A percentile compares a stretch with the other conserved stretches of the same genome.
phyloP scores from a whole-genome alignment of 2,888 invertebrate species.

The Drosophila anomelani region DNA sequence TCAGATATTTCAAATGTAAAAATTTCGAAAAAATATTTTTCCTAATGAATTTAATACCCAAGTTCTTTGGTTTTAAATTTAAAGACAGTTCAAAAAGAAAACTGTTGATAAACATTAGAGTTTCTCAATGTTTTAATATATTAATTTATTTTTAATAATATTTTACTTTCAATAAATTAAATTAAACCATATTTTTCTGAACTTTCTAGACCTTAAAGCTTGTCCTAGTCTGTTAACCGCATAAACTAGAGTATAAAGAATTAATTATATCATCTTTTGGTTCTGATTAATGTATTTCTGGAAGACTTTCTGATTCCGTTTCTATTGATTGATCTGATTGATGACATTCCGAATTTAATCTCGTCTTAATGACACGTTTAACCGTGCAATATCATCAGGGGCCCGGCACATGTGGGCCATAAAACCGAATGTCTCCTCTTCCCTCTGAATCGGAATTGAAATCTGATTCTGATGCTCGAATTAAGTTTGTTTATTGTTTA shows the following conservation, averaged over 20 bases:
- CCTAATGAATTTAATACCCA: too few species aligned
- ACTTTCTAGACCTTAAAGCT: background rate
- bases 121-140: too few species aligned
- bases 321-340: conserved; percentile 14
- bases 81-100: too few species aligned
- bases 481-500: conserved; percentile 59
- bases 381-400: conserved; percentile 21
- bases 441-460: background rate
- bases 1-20: background rate
- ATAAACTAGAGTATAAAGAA: background rate
- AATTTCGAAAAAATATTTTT: too few species aligned
- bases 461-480: conserved; percentile 47
- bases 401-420: conserved; percentile 28
- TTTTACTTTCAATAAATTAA: too few species aligned
- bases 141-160: too few species aligned
- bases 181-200: too few species aligned
- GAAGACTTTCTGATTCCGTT: background rate
- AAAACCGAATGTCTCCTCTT: conserved; percentile 9
- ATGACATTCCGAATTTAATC: conserved; percentile 28
- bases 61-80: too few species aligned
- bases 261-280: background rate
- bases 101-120: too few species aligned
- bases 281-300: background rate
- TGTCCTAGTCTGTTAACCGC: background rate
- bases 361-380: conserved; percentile 27